Base-by-base conservation (phyloP, 2,113 vertebrate species). In the Anoura caudifer region DNA sequence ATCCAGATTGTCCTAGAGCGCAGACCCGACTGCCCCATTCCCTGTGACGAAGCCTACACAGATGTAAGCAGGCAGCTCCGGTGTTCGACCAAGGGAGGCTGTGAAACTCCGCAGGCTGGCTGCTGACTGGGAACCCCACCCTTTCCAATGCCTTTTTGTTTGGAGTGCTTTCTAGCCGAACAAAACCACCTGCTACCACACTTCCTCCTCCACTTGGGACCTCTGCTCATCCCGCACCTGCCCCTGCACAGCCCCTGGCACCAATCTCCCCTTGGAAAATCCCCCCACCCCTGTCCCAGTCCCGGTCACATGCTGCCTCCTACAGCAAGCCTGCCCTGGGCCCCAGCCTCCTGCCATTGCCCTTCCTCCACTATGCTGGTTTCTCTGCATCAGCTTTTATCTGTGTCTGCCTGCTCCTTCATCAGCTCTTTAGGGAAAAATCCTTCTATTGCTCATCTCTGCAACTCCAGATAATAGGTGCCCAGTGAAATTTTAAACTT, bases 101-200 rank as follows among this genome's bases (percentile, higher is more conserved):
- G 10, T 38, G 41, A 61, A 36, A 54, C 3, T 24, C 76, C 26
- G 1, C 12, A 2, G 38, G 31, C 3, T 26, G 65, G 12, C 4
- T 33, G 43, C 17, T n/a, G 13, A 4, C 3, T 0, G 7, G 19
- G 50, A 41, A 38, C 24, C 2, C 11, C 67, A 7, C 1, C 7
- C 36, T 15, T 43, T 33, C 24, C 45, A 33, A 4, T 0, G 1
- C 4, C 47, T 63, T 82, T 50, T 36, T 59, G 19, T 50, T 13
- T 31, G 43, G n/a, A 14, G 20, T 14, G 7, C 61, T 59, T 52
- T 69, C 41, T 31, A 43, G 7, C 12, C 33, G n/a, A 28, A 20
- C 6, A 19, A 65, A 73, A 54, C 9, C 16, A 9, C 15, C 33
- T 22, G n/a, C 36, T 36, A 20, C 28, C 50, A n/a, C 19, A 9